Evolutionary conservation across 2,888 invertebrate species (phyloP).

Genomic region (Leucania comma): DNA sequence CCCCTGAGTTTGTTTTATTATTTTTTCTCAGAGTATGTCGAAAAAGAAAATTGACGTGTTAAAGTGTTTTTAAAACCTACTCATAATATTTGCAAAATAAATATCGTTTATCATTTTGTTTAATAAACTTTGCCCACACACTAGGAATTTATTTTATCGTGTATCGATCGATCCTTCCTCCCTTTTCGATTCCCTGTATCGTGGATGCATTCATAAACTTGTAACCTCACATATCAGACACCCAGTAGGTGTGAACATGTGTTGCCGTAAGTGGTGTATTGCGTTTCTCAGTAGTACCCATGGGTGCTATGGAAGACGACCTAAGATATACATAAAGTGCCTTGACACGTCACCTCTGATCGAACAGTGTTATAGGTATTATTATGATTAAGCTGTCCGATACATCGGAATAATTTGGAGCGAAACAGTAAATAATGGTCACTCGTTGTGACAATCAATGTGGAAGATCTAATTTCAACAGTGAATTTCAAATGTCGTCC

Average conservation of each 20-base stretch:
- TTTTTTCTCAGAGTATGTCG: no score
- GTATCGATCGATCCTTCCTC: no score
- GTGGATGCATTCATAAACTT: no score
- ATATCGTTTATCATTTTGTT: no score
- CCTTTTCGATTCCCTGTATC: no score
- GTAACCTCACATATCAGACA: no score
- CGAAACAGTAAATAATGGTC: constrained; percentile 24
- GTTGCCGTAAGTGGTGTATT: neutral
- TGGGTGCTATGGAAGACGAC: neutral
- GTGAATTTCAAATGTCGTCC: constrained; percentile 42
- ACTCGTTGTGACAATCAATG: constrained; percentile 22
- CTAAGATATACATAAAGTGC: neutral
- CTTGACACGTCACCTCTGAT: neutral
- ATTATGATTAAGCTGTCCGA: constrained; percentile 3
- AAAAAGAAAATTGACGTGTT: no score
- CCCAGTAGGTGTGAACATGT: neutral
- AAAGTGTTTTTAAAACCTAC: no score
- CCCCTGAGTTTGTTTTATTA: no score
- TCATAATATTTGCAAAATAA: no score
- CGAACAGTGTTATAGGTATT: neutral
- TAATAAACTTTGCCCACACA: neutral
- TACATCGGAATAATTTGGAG: constrained; percentile 23
- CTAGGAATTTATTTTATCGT: no score
- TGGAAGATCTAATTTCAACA: constrained; percentile 37
- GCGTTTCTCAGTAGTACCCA: neutral